Evolutionary conservation across 2,113 vertebrate species (phyloP).

Genomic region (Leptodactylus fuscus): DNA sequence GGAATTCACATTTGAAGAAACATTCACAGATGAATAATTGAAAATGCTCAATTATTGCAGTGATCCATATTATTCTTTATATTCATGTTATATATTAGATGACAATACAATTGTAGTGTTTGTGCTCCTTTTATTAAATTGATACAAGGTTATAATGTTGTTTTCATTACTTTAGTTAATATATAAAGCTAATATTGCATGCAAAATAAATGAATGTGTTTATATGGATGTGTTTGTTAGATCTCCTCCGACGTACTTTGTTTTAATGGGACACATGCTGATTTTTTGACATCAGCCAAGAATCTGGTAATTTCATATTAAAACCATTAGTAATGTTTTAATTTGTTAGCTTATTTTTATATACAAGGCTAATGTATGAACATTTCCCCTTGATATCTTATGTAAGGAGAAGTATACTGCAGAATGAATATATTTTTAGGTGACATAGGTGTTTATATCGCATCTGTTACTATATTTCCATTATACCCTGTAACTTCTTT

Average conservation of each 20-base stretch:
- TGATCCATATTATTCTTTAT: not conserved
- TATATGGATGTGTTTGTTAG: constrained; percentile 35
- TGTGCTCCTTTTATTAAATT: constrained; percentile 23
- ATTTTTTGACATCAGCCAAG: constrained; percentile 45
- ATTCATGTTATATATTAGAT: not conserved
- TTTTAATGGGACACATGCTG: constrained; percentile 53
- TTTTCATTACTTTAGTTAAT: constrained; percentile 50
- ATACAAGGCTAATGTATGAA: not conserved
- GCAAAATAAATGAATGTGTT: constrained; percentile 25
- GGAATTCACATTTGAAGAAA: not conserved
- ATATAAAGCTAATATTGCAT: constrained; percentile 46
- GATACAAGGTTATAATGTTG: not conserved
- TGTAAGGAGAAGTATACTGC: not conserved
- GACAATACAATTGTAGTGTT: not conserved
- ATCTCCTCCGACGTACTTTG: constrained; percentile 37
- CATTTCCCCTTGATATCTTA: not conserved
- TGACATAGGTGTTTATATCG: not conserved
- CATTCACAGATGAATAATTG: not conserved
- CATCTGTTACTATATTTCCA: not conserved
- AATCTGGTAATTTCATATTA: constrained; percentile 48
- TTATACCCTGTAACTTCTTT: not conserved
- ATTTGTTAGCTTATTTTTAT: constrained; percentile 11
- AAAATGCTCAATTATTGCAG: not conserved
- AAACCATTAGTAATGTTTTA: constrained; percentile 46
- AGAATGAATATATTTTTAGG: not conserved